These are phyloP conservation scores for Malaclemys terrapin DNA, from an alignment of 2,113 vertebrate species.

Conservation along the genomic window DNA sequence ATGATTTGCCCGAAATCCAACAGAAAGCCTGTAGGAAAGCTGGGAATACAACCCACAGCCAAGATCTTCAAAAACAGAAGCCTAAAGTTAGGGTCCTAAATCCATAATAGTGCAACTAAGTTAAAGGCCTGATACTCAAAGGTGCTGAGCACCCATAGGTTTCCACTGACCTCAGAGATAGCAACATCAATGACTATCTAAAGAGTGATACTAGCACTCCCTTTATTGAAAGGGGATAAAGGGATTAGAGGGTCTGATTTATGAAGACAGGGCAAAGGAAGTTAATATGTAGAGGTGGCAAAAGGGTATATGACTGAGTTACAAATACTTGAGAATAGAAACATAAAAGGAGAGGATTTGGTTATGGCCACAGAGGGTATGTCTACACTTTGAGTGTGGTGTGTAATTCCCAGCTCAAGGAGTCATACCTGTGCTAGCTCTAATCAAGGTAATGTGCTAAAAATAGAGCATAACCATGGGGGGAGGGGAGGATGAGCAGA, in stretches of 20 bases:
- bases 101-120: neutral
- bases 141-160: neutral
- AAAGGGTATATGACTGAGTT: neutral
- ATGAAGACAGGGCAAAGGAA: constrained; percentile 3
- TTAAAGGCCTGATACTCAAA: neutral
- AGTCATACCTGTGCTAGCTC: neutral
- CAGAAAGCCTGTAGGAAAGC: neutral
- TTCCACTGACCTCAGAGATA: neutral
- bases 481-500: too few species aligned
- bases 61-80: neutral
- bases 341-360: neutral
- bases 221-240: neutral
- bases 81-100: neutral
- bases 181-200: neutral
- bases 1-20: too few species aligned
- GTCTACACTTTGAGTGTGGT: neutral
- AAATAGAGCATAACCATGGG: neutral
- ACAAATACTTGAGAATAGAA: neutral
- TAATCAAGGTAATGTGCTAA: neutral
- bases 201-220: neutral
- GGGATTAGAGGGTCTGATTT: neutral
- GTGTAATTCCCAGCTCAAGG: too few species aligned
- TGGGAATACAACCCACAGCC: neutral
- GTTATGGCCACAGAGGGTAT: neutral
- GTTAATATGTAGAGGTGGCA: neutral